Evolutionary conservation across 2,888 invertebrate genomes (phyloP).

Genomic region (Galeopsomyia nigrocyanea): DNA sequence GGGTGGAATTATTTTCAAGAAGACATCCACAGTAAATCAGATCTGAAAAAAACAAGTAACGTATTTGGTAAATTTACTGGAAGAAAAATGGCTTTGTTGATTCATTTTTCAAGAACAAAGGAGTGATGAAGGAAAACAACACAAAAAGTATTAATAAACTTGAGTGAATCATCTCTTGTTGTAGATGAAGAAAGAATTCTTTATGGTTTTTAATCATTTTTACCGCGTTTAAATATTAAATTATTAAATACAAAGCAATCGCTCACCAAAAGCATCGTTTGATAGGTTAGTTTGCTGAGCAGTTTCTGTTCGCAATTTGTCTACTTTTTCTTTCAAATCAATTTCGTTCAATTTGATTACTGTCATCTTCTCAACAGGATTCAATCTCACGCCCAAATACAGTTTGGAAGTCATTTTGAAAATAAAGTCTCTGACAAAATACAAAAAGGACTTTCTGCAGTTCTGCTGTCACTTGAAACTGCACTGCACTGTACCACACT

Average conservation of each 20-base stretch:
- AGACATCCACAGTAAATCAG: slow-evolving; percentile 80
- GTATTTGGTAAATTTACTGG: too few relatives aligned
- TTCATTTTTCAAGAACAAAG: too few relatives aligned
- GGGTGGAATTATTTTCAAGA: slow-evolving; percentile 75
- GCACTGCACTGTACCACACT: too few relatives aligned
- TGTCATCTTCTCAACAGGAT: slow-evolving; percentile 70
- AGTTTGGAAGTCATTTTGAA: slow-evolving; percentile 57
- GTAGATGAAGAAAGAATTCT: too few relatives aligned
- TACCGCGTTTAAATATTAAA: slow-evolving; percentile 14
- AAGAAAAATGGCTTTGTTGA: too few relatives aligned
- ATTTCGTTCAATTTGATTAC: slow-evolving; percentile 75
- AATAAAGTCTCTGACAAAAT: not conserved
- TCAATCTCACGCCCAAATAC: slow-evolving; percentile 71
- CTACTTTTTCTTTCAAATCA: slow-evolving; percentile 75
- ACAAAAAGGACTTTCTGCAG: slow-evolving; percentile 11
- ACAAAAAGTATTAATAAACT: too few relatives aligned
- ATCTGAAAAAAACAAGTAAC: slow-evolving; percentile 68
- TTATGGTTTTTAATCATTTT: too few relatives aligned
- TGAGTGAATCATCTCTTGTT: too few relatives aligned
- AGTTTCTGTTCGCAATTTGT: slow-evolving; percentile 73
- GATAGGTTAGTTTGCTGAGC: slow-evolving; percentile 73
- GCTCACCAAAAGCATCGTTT: slow-evolving; percentile 73
- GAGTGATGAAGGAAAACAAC: too few relatives aligned
- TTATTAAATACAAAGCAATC: slow-evolving; percentile 24
- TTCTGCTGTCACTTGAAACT: too few relatives aligned